phyloP scores from a whole-genome alignment of 1,140 invertebrate genomes.

The Calliphora vicina region DNA sequence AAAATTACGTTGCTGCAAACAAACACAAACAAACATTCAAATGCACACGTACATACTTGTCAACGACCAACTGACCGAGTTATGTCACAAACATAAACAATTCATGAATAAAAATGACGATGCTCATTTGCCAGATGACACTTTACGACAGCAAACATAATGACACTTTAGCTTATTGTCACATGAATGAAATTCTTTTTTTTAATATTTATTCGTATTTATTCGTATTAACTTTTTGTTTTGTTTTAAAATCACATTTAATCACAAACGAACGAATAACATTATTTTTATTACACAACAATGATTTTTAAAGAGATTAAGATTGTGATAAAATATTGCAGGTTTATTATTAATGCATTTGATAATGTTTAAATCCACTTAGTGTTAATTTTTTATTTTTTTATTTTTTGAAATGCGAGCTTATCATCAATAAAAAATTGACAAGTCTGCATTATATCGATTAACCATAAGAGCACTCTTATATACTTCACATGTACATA shows the following conservation, averaged over 20 bases:
- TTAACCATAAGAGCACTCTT: background rate
- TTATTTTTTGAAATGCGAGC: background rate
- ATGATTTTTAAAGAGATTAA: no score
- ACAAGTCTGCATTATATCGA: background rate
- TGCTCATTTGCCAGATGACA: background rate
- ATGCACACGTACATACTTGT: conserved; percentile 22
- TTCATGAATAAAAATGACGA: conserved; percentile 37
- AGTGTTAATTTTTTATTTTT: background rate
- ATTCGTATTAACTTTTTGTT: background rate
- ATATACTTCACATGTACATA: background rate
- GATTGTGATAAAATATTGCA: no score
- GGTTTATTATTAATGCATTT: no score
- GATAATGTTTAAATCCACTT: no score
- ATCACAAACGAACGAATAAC: no score
- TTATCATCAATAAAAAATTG: background rate
- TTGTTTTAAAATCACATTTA: background rate
- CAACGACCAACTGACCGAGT: conserved; percentile 45
- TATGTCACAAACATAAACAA: conserved; percentile 42
- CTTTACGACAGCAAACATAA: conserved; percentile 27
- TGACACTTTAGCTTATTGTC: conserved; percentile 10
- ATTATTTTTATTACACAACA: no score
- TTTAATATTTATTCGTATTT: background rate
- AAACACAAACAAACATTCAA: background rate
- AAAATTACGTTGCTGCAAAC: conserved; percentile 33
- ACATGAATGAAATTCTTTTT: conserved; percentile 3